Percentiles rank a stretch among this genome's conserved stretches.
Evolutionary conservation across 2,888 invertebrate genomes (phyloP).

Genomic region (Lepetodrilus schrolli): DNA sequence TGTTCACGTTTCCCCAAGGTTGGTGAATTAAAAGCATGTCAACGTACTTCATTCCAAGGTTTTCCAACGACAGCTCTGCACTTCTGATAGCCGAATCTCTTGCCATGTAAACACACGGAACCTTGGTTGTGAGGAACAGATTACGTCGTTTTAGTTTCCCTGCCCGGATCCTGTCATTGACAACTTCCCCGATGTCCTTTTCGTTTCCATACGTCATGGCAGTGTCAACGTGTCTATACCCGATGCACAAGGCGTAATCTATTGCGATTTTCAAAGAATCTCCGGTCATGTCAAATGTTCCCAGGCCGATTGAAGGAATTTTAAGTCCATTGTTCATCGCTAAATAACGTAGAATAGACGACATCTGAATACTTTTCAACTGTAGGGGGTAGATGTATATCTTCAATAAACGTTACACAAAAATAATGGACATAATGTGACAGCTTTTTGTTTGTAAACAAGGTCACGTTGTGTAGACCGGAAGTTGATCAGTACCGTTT

Average conservation of each 20-base stretch:
- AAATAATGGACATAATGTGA: no score
- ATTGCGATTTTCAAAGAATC: conserved; percentile 49
- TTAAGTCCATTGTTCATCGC: conserved; percentile 35
- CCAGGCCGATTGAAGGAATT: conserved; percentile 55
- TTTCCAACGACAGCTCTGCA: conserved; percentile 53
- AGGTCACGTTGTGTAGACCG: background rate
- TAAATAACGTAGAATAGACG: background rate
- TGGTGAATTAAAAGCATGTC: conserved; percentile 64
- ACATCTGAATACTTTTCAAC: background rate
- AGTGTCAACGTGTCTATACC: conserved; percentile 63
- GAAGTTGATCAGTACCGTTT: background rate
- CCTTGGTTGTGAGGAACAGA: conserved; percentile 61
- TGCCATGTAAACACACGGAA: conserved; percentile 47
- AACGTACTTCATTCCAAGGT: conserved; percentile 53
- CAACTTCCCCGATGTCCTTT: conserved; percentile 53
- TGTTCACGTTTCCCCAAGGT: conserved; percentile 60
- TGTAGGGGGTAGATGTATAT: background rate
- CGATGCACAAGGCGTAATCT: conserved; percentile 52
- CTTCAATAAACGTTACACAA: no score
- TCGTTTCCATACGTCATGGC: conserved; percentile 60
- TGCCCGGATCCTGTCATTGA: conserved; percentile 43
- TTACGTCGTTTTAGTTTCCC: conserved; percentile 54
- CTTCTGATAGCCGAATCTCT: conserved; percentile 44
- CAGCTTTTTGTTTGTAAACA: no score
- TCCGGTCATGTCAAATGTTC: conserved; percentile 51